Conservation (phyloP, 2,113 vertebrate genomes). For the Antechinus flavipes region DNA sequence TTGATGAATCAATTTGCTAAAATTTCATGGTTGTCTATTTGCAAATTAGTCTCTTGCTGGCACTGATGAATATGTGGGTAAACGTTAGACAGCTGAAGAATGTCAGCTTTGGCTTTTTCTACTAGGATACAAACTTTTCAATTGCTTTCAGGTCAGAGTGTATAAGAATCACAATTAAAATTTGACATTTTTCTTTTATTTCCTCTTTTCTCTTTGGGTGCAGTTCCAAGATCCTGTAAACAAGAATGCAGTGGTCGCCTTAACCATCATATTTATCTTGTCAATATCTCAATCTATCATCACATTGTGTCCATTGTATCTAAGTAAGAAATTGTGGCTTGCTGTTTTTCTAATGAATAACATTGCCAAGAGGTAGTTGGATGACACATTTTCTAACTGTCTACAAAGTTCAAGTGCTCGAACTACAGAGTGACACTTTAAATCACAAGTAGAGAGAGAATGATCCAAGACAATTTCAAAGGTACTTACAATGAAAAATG, state of each 20-base stretch:
- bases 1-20: constrained; percentile 23
- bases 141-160: background rate
- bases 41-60: constrained; percentile 26
- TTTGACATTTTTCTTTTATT: background rate
- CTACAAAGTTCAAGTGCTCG: background rate
- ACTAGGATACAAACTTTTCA: background rate
- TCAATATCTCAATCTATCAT: background rate
- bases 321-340: background rate
- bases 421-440: background rate
- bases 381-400: background rate
- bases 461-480: background rate
- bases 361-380: background rate
- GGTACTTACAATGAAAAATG: background rate
- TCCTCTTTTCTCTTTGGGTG: background rate
- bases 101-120: constrained; percentile 26
- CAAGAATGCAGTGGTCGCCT: background rate
- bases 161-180: constrained; percentile 12
- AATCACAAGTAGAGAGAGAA: background rate
- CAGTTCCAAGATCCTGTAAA: background rate
- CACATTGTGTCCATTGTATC: background rate
- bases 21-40: constrained; percentile 8
- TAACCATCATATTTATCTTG: background rate
- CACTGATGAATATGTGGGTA: background rate
- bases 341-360: background rate
- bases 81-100: background rate